phyloP scores from a whole-genome alignment of 2,797 vertebrate species.

The Xiphorhynchus erythropygius region DNA sequence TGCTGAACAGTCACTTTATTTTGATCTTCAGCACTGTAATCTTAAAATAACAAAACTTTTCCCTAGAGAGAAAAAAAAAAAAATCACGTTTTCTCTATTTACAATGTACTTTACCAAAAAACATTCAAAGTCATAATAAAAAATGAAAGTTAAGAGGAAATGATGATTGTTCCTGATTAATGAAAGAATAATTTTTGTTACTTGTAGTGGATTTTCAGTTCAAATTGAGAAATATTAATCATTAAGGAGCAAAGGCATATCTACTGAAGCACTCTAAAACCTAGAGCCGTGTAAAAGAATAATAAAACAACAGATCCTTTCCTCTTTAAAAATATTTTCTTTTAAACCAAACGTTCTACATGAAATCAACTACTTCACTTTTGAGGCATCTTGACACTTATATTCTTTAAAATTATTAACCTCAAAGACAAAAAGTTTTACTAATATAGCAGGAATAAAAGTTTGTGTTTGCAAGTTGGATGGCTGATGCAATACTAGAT shows the following conservation, averaged over 20 bases:
- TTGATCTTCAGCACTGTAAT: conserved; percentile 79
- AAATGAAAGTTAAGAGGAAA: conserved; percentile 53
- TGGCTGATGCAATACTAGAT: background rate
- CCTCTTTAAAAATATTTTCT: background rate
- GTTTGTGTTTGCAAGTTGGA: background rate
- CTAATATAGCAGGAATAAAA: background rate
- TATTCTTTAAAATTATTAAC: conserved; percentile 43
- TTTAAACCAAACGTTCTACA: background rate
- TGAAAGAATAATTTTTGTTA: conserved; percentile 53
- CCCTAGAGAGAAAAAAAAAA: background rate
- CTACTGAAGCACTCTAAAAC: conserved; percentile 48
- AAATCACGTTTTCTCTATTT: conserved; percentile 45
- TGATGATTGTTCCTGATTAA: conserved; percentile 51
- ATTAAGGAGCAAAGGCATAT: conserved; percentile 41
- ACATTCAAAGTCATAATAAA: conserved; percentile 58
- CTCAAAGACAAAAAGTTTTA: conserved; percentile 44
- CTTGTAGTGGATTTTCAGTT: conserved; percentile 44
- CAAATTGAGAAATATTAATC: conserved; percentile 44
- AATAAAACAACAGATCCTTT: background rate
- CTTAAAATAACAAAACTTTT: conserved; percentile 77
- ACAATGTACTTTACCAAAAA: conserved; percentile 48
- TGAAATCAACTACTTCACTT: background rate
- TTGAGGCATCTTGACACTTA: conserved; percentile 30
- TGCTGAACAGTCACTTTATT: conserved; percentile 83
- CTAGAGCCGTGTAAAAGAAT: conserved; percentile 6